phyloP scores from a whole-genome alignment of 2,797 vertebrate genomes.

The Manis pentadactyla region DNA sequence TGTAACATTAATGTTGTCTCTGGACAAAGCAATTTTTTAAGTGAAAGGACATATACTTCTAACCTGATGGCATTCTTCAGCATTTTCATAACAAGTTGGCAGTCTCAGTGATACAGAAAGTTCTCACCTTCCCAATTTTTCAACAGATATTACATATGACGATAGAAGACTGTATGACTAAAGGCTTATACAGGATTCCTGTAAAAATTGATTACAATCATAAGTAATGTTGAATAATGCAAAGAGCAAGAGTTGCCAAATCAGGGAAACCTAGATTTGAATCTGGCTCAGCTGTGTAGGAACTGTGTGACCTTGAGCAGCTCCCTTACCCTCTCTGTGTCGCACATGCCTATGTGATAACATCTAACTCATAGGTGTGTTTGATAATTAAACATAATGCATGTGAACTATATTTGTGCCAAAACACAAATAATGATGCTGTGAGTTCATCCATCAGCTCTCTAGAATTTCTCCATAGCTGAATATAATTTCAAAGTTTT shows the following conservation, averaged over 20 bases:
- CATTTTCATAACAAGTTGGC: background rate
- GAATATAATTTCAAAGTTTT: constrained; percentile 9
- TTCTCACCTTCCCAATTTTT: background rate
- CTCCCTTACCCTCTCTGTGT: background rate
- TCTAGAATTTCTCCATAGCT: background rate
- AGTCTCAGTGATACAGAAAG: background rate
- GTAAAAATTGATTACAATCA: background rate
- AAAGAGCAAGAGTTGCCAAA: background rate
- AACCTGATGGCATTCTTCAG: background rate
- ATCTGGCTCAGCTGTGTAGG: background rate
- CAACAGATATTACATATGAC: background rate
- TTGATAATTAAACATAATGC: background rate
- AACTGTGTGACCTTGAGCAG: background rate
- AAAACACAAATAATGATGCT: background rate
- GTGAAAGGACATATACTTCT: background rate
- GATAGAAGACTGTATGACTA: background rate
- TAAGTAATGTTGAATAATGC: background rate
- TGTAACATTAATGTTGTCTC: background rate
- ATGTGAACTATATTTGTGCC: background rate
- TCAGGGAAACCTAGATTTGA: background rate
- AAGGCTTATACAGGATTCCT: background rate
- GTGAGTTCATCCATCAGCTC: background rate
- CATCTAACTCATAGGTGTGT: background rate
- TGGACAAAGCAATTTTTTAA: constrained; percentile 17
- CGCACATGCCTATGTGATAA: background rate